Base-by-base conservation (phyloP, 2,113 vertebrate species). In the Maccullochella peelii region DNA sequence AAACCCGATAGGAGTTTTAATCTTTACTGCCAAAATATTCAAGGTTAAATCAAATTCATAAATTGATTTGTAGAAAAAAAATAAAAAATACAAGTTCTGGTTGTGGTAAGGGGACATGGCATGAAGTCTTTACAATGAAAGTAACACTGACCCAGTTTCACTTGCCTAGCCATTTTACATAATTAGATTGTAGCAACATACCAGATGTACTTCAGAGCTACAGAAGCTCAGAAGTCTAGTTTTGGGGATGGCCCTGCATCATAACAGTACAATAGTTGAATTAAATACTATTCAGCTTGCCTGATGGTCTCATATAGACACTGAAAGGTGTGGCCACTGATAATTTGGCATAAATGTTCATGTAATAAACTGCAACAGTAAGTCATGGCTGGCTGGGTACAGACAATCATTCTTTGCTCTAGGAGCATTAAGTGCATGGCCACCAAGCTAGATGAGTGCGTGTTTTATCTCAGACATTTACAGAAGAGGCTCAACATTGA, bases 381-480 rank as follows among this genome's bases (percentile, higher is more conserved):
- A 73, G 42, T 85, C n/a, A 55, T 52, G 12, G 82, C 84, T 83
- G 65, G 74, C 73, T 76, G 70, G 79, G 73, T 74, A 90, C 79
- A 82, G 77, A 81, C 68, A 73, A 85, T 88, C 83, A 89, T 89
- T 84, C 59, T 59, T 71, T 80, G 85, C 81, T 91, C 77, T 78
- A n/a, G 4, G 73, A 88, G 86, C 88, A 71, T 78, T 87, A 93
- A 93, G 87, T 93, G 89, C 93, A 74, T 38, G 67, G 88, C 81
- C 79, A 87, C 69, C 42, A 75, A 82, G 57, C 58, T 84, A 70
- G 77, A 84, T 63, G 66, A 79, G 79, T 83, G 79, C 15, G 6
- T 4, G 54, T 76, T 80, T 83, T 30, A 63, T 73, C 66, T 82
- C 62, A 73, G 67, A 85, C 68, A 74, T 77, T 82, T 72, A 83